These are phyloP conservation scores for Junonia oenone DNA, from an alignment of 2,888 invertebrate species.

Conservation along the genomic window DNA sequence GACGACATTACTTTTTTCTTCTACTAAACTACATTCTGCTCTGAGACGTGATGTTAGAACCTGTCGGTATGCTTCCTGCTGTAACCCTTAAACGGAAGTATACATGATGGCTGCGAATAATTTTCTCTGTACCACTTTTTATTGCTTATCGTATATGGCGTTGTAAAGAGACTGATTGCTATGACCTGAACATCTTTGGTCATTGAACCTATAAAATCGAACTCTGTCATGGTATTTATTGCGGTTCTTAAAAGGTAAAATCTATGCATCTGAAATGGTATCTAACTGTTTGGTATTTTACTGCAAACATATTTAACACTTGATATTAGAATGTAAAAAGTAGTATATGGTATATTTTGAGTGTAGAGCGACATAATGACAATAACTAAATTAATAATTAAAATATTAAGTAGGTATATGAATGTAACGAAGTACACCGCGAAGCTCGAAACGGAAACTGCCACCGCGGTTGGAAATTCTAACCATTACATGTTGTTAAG, in stretches of 20 bases:
- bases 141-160: constrained; percentile 40
- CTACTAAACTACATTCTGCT: constrained; percentile 36
- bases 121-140: constrained; percentile 52
- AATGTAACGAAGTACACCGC: constrained; percentile 34
- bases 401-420: constrained; percentile 29
- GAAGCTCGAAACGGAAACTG: constrained; percentile 28
- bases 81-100: constrained; percentile 56
- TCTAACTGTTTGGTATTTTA: neutral
- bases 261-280: neutral
- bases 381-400: constrained; percentile 46
- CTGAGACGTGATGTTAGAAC: constrained; percentile 42
- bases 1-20: constrained; percentile 49
- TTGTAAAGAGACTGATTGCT: constrained; percentile 44
- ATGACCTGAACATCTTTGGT: constrained; percentile 35
- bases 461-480: constrained; percentile 29
- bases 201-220: constrained; percentile 40
- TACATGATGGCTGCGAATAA: constrained; percentile 52
- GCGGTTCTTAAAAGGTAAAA: neutral
- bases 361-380: too few relatives aligned
- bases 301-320: neutral
- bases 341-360: too few relatives aligned
- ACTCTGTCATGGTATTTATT: neutral
- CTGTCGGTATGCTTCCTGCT: constrained; percentile 59
- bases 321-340: neutral
- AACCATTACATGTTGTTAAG: constrained; percentile 29